These are phyloP conservation scores for Colletes gigas DNA, from an alignment of 1,140 invertebrate genomes.

Conservation along the genomic window DNA sequence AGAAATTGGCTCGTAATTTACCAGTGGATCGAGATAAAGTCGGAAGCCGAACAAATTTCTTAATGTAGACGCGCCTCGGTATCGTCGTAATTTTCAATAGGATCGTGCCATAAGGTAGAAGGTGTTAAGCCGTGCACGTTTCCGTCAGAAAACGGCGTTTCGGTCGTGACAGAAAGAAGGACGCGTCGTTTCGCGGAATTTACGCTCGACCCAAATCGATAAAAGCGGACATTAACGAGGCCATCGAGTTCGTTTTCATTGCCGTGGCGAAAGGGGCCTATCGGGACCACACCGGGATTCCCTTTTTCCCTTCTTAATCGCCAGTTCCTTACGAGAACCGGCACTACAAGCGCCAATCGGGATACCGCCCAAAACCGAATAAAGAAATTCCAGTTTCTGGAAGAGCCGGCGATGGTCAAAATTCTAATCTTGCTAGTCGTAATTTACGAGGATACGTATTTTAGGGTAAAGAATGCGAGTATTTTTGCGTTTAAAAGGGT, in stretches of 20 bases:
- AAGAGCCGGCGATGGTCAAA: neutral
- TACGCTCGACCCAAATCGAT: slow-evolving; percentile 71
- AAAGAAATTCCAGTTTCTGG: slow-evolving; percentile 45
- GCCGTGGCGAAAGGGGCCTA: slow-evolving; percentile 70
- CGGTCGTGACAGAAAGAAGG: neutral
- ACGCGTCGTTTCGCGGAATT: slow-evolving; percentile 51
- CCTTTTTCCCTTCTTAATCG: neutral
- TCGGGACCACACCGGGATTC: slow-evolving; percentile 7
- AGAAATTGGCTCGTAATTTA: slow-evolving; percentile 57
- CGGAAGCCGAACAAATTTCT: slow-evolving; percentile 61
- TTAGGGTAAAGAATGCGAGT: too few species aligned
- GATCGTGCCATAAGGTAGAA: neutral
- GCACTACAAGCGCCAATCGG: slow-evolving; percentile 24
- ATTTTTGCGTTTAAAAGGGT: too few species aligned
- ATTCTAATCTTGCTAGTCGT: too few species aligned
- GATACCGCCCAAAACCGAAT: slow-evolving; percentile 55
- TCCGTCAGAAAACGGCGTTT: slow-evolving; percentile 24
- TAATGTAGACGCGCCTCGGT: slow-evolving; percentile 31
- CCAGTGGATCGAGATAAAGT: slow-evolving; percentile 37
- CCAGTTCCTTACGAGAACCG: slow-evolving; percentile 1
- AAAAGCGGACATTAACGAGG: slow-evolving; percentile 77
- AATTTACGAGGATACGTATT: too few species aligned
- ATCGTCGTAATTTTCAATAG: slow-evolving; percentile 58
- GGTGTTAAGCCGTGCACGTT: slow-evolving; percentile 53
- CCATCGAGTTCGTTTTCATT: slow-evolving; percentile 73